Conservation (phyloP, 2,888 invertebrate species). For the Noctuana brunneofusca region DNA sequence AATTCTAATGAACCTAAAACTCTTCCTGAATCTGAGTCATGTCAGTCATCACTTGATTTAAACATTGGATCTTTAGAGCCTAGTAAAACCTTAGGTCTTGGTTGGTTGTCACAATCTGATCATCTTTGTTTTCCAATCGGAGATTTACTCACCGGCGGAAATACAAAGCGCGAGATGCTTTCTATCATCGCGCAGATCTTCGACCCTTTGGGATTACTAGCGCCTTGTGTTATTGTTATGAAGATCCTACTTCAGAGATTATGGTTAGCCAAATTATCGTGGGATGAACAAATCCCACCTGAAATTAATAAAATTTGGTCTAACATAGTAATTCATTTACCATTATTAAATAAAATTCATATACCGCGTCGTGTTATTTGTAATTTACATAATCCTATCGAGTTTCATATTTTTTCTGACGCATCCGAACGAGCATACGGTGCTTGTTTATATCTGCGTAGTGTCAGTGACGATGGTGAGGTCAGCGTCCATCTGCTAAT, state of each 20-base stretch:
- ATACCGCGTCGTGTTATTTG: slow-evolving; percentile 41
- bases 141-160: background rate
- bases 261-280: slow-evolving; percentile 26
- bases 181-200: slow-evolving; percentile 36
- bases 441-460: slow-evolving; percentile 40
- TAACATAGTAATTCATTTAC: slow-evolving; percentile 27
- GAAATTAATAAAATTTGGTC: slow-evolving; percentile 9
- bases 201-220: slow-evolving; percentile 34
- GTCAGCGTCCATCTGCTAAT: slow-evolving; percentile 37
- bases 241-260: slow-evolving; percentile 34
- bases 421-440: background rate
- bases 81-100: slow-evolving; percentile 23
- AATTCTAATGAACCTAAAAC: no score
- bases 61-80: slow-evolving; percentile 5
- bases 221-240: slow-evolving; percentile 31
- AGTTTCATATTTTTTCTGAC: slow-evolving; percentile 41
- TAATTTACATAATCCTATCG: slow-evolving; percentile 30
- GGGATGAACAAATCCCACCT: slow-evolving; percentile 18
- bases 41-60: slow-evolving; percentile 27
- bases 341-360: slow-evolving; percentile 36
- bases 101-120: slow-evolving; percentile 25
- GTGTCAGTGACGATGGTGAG: slow-evolving; percentile 30
- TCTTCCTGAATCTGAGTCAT: slow-evolving; percentile 13
- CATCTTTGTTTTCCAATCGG: slow-evolving; percentile 27
- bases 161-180: slow-evolving; percentile 30